Conservation (phyloP, 2,797 vertebrate species). For the Chelon labrosus region DNA sequence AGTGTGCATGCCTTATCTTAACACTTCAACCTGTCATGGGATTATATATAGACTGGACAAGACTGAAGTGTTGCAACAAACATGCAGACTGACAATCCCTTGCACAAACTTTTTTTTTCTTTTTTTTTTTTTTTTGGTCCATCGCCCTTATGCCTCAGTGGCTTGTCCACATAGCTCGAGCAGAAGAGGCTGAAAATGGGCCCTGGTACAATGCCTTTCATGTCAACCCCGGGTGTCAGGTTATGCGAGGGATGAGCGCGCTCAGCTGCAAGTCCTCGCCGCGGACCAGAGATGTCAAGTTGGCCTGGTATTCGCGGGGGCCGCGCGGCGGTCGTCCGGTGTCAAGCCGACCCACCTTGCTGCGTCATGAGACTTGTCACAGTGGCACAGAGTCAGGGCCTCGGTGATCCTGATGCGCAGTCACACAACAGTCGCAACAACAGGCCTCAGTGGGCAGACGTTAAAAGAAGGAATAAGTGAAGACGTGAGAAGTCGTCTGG, state of each 20-base stretch:
- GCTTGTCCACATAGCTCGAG: constrained; percentile 45
- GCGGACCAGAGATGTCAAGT: constrained; percentile 25
- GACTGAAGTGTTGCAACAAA: constrained; percentile 27
- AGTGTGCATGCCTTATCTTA: constrained; percentile 57
- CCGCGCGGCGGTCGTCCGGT: constrained; percentile 46
- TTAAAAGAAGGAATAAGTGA: neutral
- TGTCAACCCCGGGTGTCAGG: constrained; percentile 50
- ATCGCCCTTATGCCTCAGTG: constrained; percentile 24
- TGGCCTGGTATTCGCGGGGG: constrained; percentile 43
- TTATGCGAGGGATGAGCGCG: constrained; percentile 43
- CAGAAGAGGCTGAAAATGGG: constrained; percentile 49
- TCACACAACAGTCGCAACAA: constrained; percentile 36
- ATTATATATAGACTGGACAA: constrained; percentile 58
- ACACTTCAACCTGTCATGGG: constrained; percentile 62
- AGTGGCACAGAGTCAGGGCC: constrained; percentile 37
- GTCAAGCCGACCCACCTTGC: constrained; percentile 42
- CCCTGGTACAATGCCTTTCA: constrained; percentile 47
- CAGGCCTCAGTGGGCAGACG: constrained; percentile 1
- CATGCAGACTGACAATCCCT: constrained; percentile 34
- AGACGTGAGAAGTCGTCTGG: neutral
- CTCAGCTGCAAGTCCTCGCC: constrained; percentile 39
- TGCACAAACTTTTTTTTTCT: constrained; percentile 30
- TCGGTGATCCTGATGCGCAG: constrained; percentile 47
- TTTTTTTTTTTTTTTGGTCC: constrained; percentile 15
- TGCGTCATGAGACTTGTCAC: constrained; percentile 65